Evolutionary conservation across 2,888 invertebrate species (phyloP).

Genomic region (Patella ulyssiponensis): DNA sequence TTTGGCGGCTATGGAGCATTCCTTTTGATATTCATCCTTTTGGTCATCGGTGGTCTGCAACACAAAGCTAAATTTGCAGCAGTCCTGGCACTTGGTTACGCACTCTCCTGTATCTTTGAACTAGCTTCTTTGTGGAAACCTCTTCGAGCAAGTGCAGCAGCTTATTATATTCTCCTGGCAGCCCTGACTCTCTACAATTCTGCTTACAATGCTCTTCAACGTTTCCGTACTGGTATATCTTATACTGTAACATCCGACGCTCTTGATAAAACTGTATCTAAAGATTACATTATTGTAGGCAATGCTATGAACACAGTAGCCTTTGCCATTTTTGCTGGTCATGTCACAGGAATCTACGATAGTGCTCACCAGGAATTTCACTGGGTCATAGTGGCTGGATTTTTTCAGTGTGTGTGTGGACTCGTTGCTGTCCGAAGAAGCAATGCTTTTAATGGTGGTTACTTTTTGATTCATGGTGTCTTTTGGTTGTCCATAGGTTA

Average conservation of each 20-base stretch:
- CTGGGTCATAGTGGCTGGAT: slow-evolving; percentile 47
- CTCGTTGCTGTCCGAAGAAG: slow-evolving; percentile 44
- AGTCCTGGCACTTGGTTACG: slow-evolving; percentile 41
- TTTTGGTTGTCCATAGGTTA: slow-evolving; percentile 49
- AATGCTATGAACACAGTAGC: slow-evolving; percentile 48
- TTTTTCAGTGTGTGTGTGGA: slow-evolving; percentile 42
- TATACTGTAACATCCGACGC: not conserved
- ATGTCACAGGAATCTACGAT: slow-evolving; percentile 39
- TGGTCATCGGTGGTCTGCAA: slow-evolving; percentile 35
- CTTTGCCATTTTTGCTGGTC: slow-evolving; percentile 45
- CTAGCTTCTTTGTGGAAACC: slow-evolving; percentile 46
- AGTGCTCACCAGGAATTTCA: slow-evolving; percentile 36
- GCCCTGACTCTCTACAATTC: slow-evolving; percentile 38
- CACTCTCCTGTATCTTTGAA: slow-evolving; percentile 46
- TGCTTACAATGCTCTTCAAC: slow-evolving; percentile 29
- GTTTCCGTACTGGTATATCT: slow-evolving; percentile 26
- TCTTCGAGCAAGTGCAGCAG: slow-evolving; percentile 40
- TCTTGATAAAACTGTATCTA: slow-evolving; percentile 20
- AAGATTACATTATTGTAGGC: slow-evolving; percentile 46
- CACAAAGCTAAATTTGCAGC: slow-evolving; percentile 39
- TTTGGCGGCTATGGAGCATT: slow-evolving; percentile 49
- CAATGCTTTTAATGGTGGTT: slow-evolving; percentile 38
- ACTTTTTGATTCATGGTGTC: slow-evolving; percentile 43
- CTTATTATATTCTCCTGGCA: slow-evolving; percentile 46
- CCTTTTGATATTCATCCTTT: slow-evolving; percentile 44